Percentiles rank a stretch among this genome's conserved stretches.
phyloP scores from a whole-genome alignment of 2,113 vertebrate species.

The Saccopteryx bilineata region DNA sequence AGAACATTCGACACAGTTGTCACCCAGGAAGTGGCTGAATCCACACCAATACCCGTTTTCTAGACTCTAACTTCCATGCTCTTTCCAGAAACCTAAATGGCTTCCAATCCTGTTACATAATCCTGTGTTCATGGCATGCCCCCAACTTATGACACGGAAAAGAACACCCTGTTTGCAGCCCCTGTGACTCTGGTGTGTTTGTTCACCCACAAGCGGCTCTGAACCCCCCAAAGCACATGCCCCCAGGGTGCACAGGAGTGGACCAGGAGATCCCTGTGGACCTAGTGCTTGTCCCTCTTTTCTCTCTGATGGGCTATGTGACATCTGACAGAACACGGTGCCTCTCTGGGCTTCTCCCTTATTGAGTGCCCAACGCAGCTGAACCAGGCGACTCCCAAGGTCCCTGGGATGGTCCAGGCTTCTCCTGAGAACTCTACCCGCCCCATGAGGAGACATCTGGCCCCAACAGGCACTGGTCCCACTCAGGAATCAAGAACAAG shows the following conservation, averaged over 20 bases:
- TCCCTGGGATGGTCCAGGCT: background rate
- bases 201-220: rapidly evolving
- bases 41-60: background rate
- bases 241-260: rapidly evolving
- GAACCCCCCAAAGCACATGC: rapidly evolving
- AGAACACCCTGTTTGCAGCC: background rate
- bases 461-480: background rate
- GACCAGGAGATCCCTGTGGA: background rate
- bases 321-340: background rate
- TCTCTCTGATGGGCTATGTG: background rate
- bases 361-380: background rate
- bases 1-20: background rate
- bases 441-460: background rate
- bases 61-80: background rate
- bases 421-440: background rate
- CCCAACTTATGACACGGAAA: background rate
- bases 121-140: background rate
- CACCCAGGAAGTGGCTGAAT: background rate
- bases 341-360: background rate
- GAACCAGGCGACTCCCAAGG: background rate
- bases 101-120: conserved; percentile 49
- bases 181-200: too few relatives aligned
- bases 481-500: background rate
- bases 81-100: background rate
- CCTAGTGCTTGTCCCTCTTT: rapidly evolving